A percentile compares a stretch with the other conserved stretches of the same genome.
Conservation (phyloP, 2,888 invertebrate species). For the Drosophila nr. perissopoda region DNA sequence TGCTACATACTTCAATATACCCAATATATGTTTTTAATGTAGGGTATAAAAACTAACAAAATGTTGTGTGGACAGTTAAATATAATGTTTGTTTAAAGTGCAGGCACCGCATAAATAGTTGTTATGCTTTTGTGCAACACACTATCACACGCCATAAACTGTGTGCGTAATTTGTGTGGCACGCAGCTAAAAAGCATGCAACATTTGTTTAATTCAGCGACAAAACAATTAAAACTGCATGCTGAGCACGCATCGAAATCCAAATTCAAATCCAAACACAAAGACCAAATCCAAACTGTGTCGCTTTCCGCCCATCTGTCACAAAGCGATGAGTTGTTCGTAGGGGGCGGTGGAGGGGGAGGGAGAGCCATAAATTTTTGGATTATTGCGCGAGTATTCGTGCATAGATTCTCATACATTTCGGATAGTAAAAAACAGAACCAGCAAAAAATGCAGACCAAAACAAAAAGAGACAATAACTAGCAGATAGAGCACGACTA, state of each 20-base stretch:
- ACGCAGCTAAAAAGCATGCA: constrained; percentile 33
- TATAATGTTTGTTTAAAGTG: constrained; percentile 39
- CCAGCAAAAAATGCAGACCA: constrained; percentile 4
- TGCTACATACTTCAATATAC: neutral
- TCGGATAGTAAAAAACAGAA: constrained; percentile 68
- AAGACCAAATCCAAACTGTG: constrained; percentile 59
- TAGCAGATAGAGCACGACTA: constrained; percentile 8
- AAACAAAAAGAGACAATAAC: constrained; percentile 15
- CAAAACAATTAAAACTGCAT: constrained; percentile 73
- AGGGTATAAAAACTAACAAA: constrained; percentile 1
- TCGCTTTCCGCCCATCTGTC: constrained; percentile 50
- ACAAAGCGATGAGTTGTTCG: neutral
- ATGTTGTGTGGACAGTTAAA: constrained; percentile 28
- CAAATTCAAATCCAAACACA: constrained; percentile 5
- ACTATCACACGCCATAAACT: constrained; percentile 72
- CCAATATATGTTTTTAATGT: neutral
- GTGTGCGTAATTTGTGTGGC: constrained; percentile 39
- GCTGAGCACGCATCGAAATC: constrained; percentile 49
- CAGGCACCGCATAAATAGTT: constrained; percentile 24
- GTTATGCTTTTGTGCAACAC: constrained; percentile 18
- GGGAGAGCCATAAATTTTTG: constrained; percentile 65
- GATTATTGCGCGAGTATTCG: constrained; percentile 69
- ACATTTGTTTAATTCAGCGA: constrained; percentile 56
- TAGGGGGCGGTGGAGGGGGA: neutral
- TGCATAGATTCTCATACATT: constrained; percentile 75